These are phyloP conservation scores for Fopius arisanus DNA, from an alignment of 1,140 invertebrate genomes.

Conservation along the genomic window DNA sequence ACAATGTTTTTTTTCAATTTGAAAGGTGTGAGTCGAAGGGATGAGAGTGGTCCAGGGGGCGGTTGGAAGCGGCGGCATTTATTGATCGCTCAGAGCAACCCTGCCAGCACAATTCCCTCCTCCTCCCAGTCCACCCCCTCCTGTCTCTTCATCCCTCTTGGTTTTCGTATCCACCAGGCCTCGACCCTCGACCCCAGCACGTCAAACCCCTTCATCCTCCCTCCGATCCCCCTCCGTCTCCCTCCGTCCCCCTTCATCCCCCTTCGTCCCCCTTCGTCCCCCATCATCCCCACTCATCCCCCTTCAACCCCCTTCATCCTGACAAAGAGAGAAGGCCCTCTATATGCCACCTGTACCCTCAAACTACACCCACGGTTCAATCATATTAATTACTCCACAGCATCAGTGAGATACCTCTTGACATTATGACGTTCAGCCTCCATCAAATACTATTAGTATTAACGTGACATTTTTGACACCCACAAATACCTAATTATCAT, in stretches of 20 bases:
- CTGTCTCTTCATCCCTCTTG: slow-evolving; percentile 36
- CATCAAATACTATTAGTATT: neutral
- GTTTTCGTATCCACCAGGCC: slow-evolving; percentile 29
- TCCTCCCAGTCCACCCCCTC: slow-evolving; percentile 28
- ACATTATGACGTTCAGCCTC: slow-evolving; percentile 25
- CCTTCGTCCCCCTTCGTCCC: slow-evolving; percentile 35
- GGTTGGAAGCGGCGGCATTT: slow-evolving; percentile 59
- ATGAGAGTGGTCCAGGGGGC: slow-evolving; percentile 44
- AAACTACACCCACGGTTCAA: slow-evolving; percentile 37
- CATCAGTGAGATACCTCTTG: slow-evolving; percentile 30
- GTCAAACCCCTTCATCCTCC: slow-evolving; percentile 19
- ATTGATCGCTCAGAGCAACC: slow-evolving; percentile 61
- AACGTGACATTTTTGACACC: slow-evolving; percentile 3
- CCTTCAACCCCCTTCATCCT: slow-evolving; percentile 33
- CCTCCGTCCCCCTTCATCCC: slow-evolving; percentile 29
- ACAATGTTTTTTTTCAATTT: neutral
- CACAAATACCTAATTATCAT: neutral
- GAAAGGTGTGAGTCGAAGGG: slow-evolving; percentile 26
- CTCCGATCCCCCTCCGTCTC: slow-evolving; percentile 18
- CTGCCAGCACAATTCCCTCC: slow-evolving; percentile 42
- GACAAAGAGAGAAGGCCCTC: slow-evolving; percentile 18
- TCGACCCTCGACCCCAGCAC: slow-evolving; percentile 31
- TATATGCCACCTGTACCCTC: neutral
- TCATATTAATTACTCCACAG: slow-evolving; percentile 53
- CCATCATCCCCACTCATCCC: slow-evolving; percentile 22